Evolutionary conservation across 2,888 invertebrate species (phyloP).

Genomic region (Lepidocyrtoides sp.): DNA sequence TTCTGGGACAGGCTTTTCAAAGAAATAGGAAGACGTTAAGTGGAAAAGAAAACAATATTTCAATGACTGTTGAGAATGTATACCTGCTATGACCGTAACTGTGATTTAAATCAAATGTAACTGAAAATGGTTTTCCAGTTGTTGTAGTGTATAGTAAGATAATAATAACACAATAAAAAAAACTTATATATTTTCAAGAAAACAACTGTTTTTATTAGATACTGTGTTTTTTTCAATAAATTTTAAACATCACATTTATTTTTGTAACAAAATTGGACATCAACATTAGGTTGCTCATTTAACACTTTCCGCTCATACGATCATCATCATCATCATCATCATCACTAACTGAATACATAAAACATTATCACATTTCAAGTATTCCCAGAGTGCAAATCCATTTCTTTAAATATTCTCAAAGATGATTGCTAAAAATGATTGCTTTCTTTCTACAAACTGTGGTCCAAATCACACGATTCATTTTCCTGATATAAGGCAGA

Average conservation of each 20-base stretch:
- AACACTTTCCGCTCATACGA: not conserved
- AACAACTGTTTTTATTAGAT: not conserved
- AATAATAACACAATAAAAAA: no score
- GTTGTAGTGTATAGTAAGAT: no score
- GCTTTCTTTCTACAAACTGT: slow-evolving; percentile 48
- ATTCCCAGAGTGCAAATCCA: not conserved
- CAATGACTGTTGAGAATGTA: not conserved
- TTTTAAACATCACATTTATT: slow-evolving; percentile 42
- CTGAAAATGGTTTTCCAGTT: no score
- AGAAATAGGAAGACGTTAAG: slow-evolving; percentile 1
- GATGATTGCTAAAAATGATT: slow-evolving; percentile 30
- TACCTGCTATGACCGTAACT: slow-evolving; percentile 21
- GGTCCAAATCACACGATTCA: slow-evolving; percentile 65
- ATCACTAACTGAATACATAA: not conserved
- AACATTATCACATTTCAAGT: not conserved
- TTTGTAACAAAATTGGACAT: slow-evolving; percentile 42
- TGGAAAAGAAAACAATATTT: not conserved
- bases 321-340: not conserved
- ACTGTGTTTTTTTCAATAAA: not conserved
- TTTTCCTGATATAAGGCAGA: slow-evolving; percentile 62
- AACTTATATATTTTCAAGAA: not conserved
- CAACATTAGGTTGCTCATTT: not conserved
- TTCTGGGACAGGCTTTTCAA: slow-evolving; percentile 79
- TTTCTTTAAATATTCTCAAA: slow-evolving; percentile 3
- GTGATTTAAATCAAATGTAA: slow-evolving; percentile 45